phyloP scores from a whole-genome alignment of 2,888 invertebrate genomes.

The Pycnomerus fuliginosus region DNA sequence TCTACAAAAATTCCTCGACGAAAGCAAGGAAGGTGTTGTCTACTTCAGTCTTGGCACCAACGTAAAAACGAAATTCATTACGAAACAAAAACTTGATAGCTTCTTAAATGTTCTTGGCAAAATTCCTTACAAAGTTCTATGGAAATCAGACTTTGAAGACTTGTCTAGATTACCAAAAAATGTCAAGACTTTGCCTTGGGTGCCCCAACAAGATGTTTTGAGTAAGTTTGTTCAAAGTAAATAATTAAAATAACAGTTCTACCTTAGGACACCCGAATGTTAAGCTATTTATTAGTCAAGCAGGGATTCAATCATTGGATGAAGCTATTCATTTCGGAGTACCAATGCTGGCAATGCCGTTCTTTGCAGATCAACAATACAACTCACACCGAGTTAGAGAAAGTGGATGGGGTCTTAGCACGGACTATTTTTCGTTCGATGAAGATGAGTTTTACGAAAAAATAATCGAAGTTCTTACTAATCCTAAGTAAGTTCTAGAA shows the following conservation, averaged over 20 bases:
- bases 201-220: conserved; percentile 50
- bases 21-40: conserved; percentile 46
- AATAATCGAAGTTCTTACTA: conserved; percentile 32
- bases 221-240: too few relatives aligned
- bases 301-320: conserved; percentile 38
- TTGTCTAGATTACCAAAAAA: conserved; percentile 44
- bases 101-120: conserved; percentile 46
- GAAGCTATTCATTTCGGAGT: conserved; percentile 35
- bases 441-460: conserved; percentile 34
- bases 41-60: conserved; percentile 53
- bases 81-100: conserved; percentile 36
- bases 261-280: conserved; percentile 35
- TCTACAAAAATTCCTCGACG: conserved; percentile 44
- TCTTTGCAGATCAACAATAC: conserved; percentile 36
- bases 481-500: conserved; percentile 35
- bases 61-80: conserved; percentile 44
- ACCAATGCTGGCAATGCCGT: conserved; percentile 40
- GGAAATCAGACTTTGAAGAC: conserved; percentile 51
- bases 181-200: conserved; percentile 50
- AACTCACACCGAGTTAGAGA: conserved; percentile 33
- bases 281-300: conserved; percentile 39
- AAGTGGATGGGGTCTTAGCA: conserved; percentile 30
- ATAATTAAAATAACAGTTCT: too few relatives aligned
- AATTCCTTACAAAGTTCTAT: conserved; percentile 51
- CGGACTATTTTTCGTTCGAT: conserved; percentile 32